Percentiles rank a stretch among this genome's conserved stretches.
phyloP scores from a whole-genome alignment of 2,797 vertebrate species.

The Ctenochaetus hawaiiensis region DNA sequence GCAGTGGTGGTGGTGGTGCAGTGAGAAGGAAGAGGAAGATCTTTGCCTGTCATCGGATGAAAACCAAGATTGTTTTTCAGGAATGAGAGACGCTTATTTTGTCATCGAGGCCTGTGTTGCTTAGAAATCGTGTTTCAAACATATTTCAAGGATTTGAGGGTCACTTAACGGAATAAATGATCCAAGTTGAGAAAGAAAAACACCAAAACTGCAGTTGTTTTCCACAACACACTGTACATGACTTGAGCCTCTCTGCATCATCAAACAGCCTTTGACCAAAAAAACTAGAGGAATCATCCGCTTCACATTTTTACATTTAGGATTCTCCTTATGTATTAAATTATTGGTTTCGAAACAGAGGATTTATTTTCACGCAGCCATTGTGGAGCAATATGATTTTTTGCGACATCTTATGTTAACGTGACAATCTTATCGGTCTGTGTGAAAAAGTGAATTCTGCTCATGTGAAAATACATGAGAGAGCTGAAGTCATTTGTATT shows the following conservation, averaged over 20 bases:
- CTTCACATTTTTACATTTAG: conserved; percentile 46
- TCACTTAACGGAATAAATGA: conserved; percentile 18
- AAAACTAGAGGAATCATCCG: conserved; percentile 70
- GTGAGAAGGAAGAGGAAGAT: conserved; percentile 35
- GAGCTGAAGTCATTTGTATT: neutral
- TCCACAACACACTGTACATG: conserved; percentile 24
- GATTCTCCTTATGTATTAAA: conserved; percentile 33
- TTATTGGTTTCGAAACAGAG: conserved; percentile 29
- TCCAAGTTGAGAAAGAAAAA: conserved; percentile 29
- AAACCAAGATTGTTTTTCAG: conserved; percentile 37
- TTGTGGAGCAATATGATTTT: conserved; percentile 55
- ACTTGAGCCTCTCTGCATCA: conserved; percentile 68
- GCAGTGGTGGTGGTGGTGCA: conserved; percentile 51
- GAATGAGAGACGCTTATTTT: conserved; percentile 35
- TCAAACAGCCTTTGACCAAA: conserved; percentile 84
- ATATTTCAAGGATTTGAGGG: conserved; percentile 51
- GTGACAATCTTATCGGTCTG: conserved; percentile 79
- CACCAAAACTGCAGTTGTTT: conserved; percentile 38
- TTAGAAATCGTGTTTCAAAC: conserved; percentile 34
- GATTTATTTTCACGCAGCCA: conserved; percentile 43
- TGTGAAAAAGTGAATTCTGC: conserved; percentile 50
- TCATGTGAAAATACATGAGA: neutral
- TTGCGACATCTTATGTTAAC: conserved; percentile 63
- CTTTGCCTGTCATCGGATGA: conserved; percentile 33
- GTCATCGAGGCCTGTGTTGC: conserved; percentile 32